phyloP scores from a whole-genome alignment of 1,140 invertebrate species.

The Nephotettix cincticeps region DNA sequence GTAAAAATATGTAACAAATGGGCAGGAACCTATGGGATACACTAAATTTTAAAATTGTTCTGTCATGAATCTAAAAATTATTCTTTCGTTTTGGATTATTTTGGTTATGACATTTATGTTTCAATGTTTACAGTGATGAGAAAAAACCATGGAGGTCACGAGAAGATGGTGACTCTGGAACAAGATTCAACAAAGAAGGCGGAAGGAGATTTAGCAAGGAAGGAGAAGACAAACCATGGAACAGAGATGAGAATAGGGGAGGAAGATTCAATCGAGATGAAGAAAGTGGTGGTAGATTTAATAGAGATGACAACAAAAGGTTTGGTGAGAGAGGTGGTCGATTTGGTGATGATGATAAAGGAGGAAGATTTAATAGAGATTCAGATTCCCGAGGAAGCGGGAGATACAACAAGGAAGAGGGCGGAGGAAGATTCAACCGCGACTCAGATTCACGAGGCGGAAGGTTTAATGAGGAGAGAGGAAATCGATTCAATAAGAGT shows the following conservation, averaged over 20 bases:
- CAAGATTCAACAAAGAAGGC: not conserved
- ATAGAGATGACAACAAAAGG: conserved; percentile 17
- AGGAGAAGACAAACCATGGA: conserved; percentile 22
- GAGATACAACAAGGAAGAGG: conserved; percentile 33
- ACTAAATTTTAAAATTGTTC: no score
- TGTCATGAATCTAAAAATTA: no score
- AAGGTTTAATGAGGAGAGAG: conserved; percentile 30
- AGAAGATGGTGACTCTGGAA: conserved; percentile 6
- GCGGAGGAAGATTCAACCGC: conserved; percentile 31
- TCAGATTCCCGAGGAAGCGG: conserved; percentile 31
- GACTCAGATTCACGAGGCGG: conserved; percentile 24
- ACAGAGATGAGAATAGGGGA: not conserved
- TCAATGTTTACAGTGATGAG: conserved; percentile 2
- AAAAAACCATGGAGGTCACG: not conserved
- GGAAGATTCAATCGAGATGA: not conserved
- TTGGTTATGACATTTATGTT: no score
- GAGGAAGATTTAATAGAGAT: not conserved
- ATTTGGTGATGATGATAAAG: not conserved
- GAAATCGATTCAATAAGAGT: conserved; percentile 10
- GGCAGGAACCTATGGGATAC: no score
- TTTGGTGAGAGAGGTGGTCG: not conserved
- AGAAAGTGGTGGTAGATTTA: conserved; percentile 1
- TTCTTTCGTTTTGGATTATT: no score
- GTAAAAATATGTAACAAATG: no score
- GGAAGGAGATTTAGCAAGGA: conserved; percentile 33